Evolutionary conservation across 2,797 vertebrate species (phyloP).

Genomic region (Coccyzus lansbergi): DNA sequence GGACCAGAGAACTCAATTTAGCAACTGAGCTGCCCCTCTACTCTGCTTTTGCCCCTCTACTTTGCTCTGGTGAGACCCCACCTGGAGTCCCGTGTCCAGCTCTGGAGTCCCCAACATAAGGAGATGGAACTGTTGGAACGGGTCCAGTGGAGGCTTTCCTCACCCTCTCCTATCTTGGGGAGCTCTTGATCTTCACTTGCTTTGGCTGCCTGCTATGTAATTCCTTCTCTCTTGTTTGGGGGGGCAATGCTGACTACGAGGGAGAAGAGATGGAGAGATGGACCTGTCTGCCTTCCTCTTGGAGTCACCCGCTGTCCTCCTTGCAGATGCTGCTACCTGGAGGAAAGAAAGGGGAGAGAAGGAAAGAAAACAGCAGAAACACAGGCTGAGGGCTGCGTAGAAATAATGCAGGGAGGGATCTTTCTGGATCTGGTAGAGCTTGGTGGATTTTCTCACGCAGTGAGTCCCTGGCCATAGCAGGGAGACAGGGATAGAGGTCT

Average conservation of each 20-base stretch:
- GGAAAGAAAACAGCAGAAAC: not conserved
- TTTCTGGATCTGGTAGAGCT: not conserved
- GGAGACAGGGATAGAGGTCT: not conserved
- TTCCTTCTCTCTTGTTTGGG: not conserved
- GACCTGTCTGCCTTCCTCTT: not conserved
- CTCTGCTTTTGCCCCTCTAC: too few relatives aligned
- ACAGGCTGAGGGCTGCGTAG: not conserved
- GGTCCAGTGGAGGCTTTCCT: not conserved
- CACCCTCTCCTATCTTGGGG: not conserved
- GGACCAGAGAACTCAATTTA: not conserved
- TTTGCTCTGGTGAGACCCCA: too few relatives aligned
- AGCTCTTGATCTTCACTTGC: accelerated
- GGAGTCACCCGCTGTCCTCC: not conserved
- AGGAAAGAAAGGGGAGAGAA: not conserved
- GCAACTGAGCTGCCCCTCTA: too few relatives aligned
- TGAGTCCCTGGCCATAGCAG: not conserved
- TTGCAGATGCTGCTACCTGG: not conserved
- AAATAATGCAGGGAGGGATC: not conserved
- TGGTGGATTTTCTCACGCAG: accelerated
- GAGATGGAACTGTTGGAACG: too few relatives aligned
- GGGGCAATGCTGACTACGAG: not conserved
- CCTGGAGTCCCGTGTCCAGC: too few relatives aligned
- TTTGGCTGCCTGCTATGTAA: not conserved
- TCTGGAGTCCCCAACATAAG: too few relatives aligned
- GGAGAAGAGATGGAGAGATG: not conserved